These are phyloP conservation scores for Gobius niger DNA, from an alignment of 2,113 vertebrate species.

Conservation along the genomic window DNA sequence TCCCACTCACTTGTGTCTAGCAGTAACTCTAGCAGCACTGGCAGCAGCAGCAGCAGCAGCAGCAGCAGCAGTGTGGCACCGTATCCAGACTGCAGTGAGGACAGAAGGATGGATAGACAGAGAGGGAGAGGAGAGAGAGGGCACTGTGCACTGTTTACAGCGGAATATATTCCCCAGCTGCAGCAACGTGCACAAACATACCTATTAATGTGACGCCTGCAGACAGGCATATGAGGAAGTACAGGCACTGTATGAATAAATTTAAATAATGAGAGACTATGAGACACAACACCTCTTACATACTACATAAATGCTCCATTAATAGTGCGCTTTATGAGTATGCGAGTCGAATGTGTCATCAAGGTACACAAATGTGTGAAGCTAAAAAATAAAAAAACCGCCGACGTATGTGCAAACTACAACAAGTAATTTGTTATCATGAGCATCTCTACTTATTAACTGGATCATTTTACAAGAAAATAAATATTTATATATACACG, in stretches of 20 bases:
- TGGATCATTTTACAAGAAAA: background rate
- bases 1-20: slow-evolving; percentile 49
- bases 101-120: slow-evolving; percentile 50
- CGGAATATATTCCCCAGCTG: slow-evolving; percentile 63
- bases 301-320: slow-evolving; percentile 29
- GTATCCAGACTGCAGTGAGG: slow-evolving; percentile 69
- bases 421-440: background rate
- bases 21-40: slow-evolving; percentile 11
- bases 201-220: slow-evolving; percentile 49
- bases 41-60: slow-evolving; percentile 45
- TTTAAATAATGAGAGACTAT: slow-evolving; percentile 44
- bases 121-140: slow-evolving; percentile 13
- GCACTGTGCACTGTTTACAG: slow-evolving; percentile 49
- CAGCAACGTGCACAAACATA: slow-evolving; percentile 57
- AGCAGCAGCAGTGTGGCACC: slow-evolving; percentile 45
- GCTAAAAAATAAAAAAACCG: too few relatives aligned
- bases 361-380: background rate
- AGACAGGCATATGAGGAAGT: slow-evolving; percentile 18
- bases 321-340: slow-evolving; percentile 10
- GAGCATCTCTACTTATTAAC: background rate
- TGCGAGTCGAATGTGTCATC: background rate
- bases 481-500: background rate
- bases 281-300: slow-evolving; percentile 29
- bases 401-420: background rate
- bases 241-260: slow-evolving; percentile 33